phyloP scores from a whole-genome alignment of 2,113 vertebrate genomes.

The Kobus ellipsiprymnus region DNA sequence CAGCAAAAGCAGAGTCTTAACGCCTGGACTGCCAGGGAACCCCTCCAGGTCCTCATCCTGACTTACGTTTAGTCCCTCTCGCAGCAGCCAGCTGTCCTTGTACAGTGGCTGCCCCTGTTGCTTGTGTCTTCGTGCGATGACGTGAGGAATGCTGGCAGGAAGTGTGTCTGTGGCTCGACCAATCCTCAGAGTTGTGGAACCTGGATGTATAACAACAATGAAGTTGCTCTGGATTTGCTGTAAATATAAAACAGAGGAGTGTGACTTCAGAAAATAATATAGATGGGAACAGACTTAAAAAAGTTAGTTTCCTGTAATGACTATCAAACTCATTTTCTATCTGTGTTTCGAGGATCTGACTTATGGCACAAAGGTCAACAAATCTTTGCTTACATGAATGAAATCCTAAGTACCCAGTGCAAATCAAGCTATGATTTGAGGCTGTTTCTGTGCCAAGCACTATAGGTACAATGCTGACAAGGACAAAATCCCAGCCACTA shows the following conservation, averaged over 20 bases:
- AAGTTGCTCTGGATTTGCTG: constrained; percentile 99
- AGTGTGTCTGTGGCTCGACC: constrained; percentile 95
- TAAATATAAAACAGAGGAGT: neutral
- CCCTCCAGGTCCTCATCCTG: neutral
- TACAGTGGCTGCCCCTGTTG: constrained; percentile 87
- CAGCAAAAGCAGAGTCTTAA: neutral
- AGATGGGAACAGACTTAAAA: neutral
- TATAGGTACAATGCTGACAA: neutral
- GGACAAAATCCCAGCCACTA: neutral
- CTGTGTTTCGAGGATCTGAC: neutral
- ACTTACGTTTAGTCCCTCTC: constrained; percentile 93
- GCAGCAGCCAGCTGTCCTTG: constrained; percentile 90
- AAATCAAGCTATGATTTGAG: neutral
- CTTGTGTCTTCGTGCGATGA: constrained; percentile 92
- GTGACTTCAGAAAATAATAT: neutral
- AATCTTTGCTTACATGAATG: neutral
- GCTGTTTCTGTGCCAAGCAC: neutral
- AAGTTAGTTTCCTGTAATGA: neutral
- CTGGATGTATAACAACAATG: constrained; percentile 94
- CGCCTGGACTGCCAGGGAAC: neutral
- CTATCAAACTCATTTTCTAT: neutral
- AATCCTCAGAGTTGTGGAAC: constrained; percentile 89
- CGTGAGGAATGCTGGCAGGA: constrained; percentile 88
- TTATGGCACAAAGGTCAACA: neutral
- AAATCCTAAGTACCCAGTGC: neutral